phyloP scores from a whole-genome alignment of 2,797 vertebrate genomes.

The Spea hammondii region DNA sequence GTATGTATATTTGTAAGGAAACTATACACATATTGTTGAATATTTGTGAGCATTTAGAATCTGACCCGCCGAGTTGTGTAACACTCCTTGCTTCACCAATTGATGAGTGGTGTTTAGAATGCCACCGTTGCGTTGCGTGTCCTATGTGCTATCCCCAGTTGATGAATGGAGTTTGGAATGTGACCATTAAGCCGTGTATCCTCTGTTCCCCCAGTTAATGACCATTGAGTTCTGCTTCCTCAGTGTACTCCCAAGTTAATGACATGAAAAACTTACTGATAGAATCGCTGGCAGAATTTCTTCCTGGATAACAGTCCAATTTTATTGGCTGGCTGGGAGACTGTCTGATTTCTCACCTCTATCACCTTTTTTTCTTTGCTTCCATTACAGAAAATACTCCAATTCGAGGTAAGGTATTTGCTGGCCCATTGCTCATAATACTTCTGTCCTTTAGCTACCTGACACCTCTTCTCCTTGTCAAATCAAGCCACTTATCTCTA shows the following conservation, averaged over 20 bases:
- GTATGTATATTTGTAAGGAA: no score
- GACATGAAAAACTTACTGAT: background rate
- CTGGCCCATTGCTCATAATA: slow-evolving; percentile 54
- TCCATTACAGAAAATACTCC: slow-evolving; percentile 94
- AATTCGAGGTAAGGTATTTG: slow-evolving; percentile 92
- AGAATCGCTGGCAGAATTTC: slow-evolving; percentile 7
- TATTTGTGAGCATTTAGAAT: no score
- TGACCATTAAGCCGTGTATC: background rate
- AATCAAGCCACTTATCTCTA: slow-evolving; percentile 38
- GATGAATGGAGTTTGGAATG: background rate
- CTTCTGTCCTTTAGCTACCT: slow-evolving; percentile 55
- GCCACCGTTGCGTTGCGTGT: no score
- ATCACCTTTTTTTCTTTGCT: slow-evolving; percentile 85
- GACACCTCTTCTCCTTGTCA: slow-evolving; percentile 33
- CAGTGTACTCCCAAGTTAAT: background rate
- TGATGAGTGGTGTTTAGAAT: no score
- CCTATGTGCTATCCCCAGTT: background rate
- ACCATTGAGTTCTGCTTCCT: background rate
- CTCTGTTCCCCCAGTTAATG: background rate
- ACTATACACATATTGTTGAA: no score
- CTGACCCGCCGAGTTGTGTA: no score
- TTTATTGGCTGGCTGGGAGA: slow-evolving; percentile 56
- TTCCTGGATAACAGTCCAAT: slow-evolving; percentile 21
- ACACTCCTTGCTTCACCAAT: no score
- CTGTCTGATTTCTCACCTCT: slow-evolving; percentile 65